Conservation (phyloP, 2,888 invertebrate genomes). For the Epinotia nisella region DNA sequence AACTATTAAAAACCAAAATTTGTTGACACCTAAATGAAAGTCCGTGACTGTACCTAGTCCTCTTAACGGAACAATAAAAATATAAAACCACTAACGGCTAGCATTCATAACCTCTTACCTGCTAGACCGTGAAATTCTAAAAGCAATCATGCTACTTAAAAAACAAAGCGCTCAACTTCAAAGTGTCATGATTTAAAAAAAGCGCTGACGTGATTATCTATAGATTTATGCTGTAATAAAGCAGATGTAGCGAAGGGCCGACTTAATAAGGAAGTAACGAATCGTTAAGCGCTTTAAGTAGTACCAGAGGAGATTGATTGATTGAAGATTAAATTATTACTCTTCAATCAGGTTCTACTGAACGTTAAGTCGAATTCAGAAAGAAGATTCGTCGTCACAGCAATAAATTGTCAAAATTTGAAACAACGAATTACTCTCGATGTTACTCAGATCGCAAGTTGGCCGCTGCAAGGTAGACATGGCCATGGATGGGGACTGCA, state of each 20-base stretch:
- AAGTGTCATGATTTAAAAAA: background rate
- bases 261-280: conserved; percentile 36
- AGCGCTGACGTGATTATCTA: conserved; percentile 45
- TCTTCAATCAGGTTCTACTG: background rate
- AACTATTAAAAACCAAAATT: too few species aligned
- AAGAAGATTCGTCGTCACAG: background rate
- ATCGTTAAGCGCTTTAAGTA: conserved; percentile 27
- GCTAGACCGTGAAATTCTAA: background rate
- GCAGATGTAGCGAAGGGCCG: conserved; percentile 33
- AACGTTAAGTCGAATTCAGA: background rate
- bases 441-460: too few species aligned
- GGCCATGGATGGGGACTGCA: too few species aligned
- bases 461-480: too few species aligned
- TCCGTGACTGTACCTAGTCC: too few species aligned
- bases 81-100: background rate
- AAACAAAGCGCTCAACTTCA: background rate
- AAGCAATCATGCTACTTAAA: background rate
- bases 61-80: conserved; percentile 31
- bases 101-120: background rate
- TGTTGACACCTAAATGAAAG: too few species aligned
- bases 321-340: conserved; percentile 30
- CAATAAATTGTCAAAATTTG: background rate
- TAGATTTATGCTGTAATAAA: conserved; percentile 45
- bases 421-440: background rate
- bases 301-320: conserved; percentile 12